Evolutionary conservation across 2,888 invertebrate species (phyloP).

Genomic region (Platycheirus albimanus): DNA sequence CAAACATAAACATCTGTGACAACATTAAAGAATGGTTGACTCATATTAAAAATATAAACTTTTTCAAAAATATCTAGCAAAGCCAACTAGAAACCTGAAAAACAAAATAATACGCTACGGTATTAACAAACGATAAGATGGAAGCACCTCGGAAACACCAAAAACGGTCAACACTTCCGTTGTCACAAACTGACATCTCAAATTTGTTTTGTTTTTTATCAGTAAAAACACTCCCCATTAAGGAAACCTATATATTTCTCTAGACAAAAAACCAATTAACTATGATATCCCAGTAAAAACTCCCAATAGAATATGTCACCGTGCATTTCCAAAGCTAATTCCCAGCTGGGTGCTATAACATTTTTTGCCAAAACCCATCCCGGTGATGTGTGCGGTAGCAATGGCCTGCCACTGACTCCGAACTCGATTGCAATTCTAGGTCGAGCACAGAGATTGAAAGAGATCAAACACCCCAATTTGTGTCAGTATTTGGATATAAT

Average conservation of each 20-base stretch:
- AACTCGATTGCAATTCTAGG: slow-evolving; percentile 98
- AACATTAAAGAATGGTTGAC: too few species aligned
- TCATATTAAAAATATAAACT: too few species aligned
- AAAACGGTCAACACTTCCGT: too few species aligned
- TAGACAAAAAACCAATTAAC: background rate
- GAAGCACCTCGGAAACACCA: too few species aligned
- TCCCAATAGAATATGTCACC: slow-evolving; percentile 68
- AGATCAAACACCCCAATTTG: slow-evolving; percentile 90
- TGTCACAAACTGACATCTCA: too few species aligned
- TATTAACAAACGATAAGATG: too few species aligned
- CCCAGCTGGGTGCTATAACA: slow-evolving; percentile 90
- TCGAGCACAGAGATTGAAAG: slow-evolving; percentile 91
- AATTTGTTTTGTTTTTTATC: slow-evolving; percentile 66
- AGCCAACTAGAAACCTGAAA: too few species aligned
- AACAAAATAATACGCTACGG: too few species aligned
- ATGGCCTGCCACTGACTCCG: slow-evolving; percentile 97
- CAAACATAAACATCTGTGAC: too few species aligned
- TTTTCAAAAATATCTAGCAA: too few species aligned
- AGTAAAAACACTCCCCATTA: slow-evolving; percentile 53
- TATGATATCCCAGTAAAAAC: slow-evolving; percentile 32
- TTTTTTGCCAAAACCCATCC: slow-evolving; percentile 96
- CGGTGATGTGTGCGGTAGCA: slow-evolving; percentile 95
- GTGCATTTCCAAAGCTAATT: slow-evolving; percentile 75
- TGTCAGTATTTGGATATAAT: slow-evolving; percentile 96
- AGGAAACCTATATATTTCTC: background rate